Percentiles rank a stretch among this genome's conserved stretches.
Conservation (phyloP, 2,797 vertebrate genomes). For the Alfaro cultratus region DNA sequence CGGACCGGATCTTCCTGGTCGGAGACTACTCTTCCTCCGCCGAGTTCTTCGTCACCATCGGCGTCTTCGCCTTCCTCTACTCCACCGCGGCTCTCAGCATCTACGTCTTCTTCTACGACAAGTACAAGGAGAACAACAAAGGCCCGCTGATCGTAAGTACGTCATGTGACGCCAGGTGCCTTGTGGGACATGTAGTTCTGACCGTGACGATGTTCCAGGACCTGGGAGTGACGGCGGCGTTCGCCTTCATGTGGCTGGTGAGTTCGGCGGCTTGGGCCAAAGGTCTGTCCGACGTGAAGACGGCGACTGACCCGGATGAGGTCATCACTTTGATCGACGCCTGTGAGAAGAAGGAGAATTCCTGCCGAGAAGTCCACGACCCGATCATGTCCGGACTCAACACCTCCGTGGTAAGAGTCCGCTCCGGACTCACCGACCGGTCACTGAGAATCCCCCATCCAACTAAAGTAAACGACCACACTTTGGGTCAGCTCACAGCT, state of each 20-base stretch:
- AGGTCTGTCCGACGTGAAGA: constrained; percentile 88
- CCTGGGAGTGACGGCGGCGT: constrained; percentile 85
- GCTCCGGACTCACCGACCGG: background rate
- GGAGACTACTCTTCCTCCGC: constrained; percentile 90
- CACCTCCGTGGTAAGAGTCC: constrained; percentile 87
- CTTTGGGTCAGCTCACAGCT: too few species aligned
- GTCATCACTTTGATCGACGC: constrained; percentile 79
- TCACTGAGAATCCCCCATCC: background rate
- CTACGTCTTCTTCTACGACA: constrained; percentile 88
- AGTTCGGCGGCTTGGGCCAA: constrained; percentile 91
- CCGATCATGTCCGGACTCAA: constrained; percentile 91
- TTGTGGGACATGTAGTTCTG: background rate
- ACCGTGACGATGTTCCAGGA: constrained; percentile 73
- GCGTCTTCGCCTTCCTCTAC: constrained; percentile 91
- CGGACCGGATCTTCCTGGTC: constrained; percentile 80
- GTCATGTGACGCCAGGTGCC: background rate
- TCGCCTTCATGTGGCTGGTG: constrained; percentile 92
- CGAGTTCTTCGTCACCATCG: constrained; percentile 91
- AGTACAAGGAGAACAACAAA: constrained; percentile 91
- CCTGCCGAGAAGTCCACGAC: constrained; percentile 84
- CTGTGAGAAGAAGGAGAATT: constrained; percentile 67
- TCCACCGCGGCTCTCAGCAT: constrained; percentile 81
- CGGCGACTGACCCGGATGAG: constrained; percentile 84
- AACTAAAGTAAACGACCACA: too few species aligned
- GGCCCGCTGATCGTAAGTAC: constrained; percentile 86